Evolutionary conservation across 2,113 vertebrate genomes (phyloP), one percentile per base, ranked within the genome.

Genomic region (Herpetotheres cachinnans): DNA sequence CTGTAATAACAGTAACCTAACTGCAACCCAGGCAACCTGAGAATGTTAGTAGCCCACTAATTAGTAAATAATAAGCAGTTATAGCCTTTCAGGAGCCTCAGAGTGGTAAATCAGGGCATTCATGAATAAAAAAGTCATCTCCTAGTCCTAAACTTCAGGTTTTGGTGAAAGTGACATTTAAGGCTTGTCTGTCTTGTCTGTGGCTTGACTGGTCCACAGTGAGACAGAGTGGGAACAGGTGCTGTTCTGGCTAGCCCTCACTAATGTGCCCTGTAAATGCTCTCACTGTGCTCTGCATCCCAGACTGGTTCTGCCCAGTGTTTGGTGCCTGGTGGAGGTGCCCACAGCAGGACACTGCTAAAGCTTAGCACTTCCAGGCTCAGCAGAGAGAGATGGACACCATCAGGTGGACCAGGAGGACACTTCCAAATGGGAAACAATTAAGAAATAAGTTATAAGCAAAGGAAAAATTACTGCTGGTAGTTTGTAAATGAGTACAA

Each of bases 221-320:
- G 47, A 79, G 67, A 30, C 7, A 58, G 52, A 20, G 15, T 52
- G 30, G 26, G 30, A 52, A 59, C 4, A 69, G 44, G 9, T 47
- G 29, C 6, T 61, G 12, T 27, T 80, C 25, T 50, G 17, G 16
- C n/a, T 59, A 66, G 25, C 13, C 26, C 47, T 42, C 17, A 17
- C 8, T 17, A 38, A 61, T 1, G 0, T n/a, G 9, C 10, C 20
- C 50, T 91, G 25, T 18, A 81, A 66, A 83, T 14, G 40, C 6
- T 80, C 7, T 38, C 21, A 26, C 46, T 58, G 46, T 38, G 26
- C 10, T 50, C 18, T 42, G 10, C 27, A 29, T 63, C n/a, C 18
- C 0, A 0, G 36, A 17, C 7, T 3, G 3, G 25, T 52, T 40
- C 67, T 95, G 34, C 11, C 30, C 44, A 58, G 21, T 0, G 0